Evolutionary conservation across 2,113 vertebrate genomes (phyloP).

Genomic region (Rhinolophus sinicus): DNA sequence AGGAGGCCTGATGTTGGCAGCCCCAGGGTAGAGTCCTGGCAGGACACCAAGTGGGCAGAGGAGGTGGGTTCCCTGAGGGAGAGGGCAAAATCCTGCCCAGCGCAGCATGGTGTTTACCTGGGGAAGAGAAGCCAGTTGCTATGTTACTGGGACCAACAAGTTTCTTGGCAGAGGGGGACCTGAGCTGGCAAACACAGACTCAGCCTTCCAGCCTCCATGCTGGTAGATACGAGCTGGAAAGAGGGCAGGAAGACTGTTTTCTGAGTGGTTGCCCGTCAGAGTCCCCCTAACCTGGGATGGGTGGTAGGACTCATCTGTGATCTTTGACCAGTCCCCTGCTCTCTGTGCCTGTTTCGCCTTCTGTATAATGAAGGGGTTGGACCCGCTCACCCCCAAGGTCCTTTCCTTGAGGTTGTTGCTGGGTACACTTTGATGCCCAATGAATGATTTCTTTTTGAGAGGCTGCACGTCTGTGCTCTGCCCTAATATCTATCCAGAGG

Average conservation of each 20-base stretch:
- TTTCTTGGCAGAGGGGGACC: not conserved
- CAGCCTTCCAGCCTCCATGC: not conserved
- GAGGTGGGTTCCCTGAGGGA: not conserved
- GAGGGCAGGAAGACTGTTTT: not conserved
- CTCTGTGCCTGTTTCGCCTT: not conserved
- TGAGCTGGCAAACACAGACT: not conserved
- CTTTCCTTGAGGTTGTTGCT: not conserved
- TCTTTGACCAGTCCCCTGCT: not conserved
- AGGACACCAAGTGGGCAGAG: not conserved
- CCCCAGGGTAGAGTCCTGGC: not conserved
- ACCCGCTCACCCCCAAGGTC: not conserved
- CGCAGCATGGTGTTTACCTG: not conserved
- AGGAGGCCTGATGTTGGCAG: not conserved
- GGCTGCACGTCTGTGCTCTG: not conserved
- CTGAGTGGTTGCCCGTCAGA: not conserved
- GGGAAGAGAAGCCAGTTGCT: not conserved
- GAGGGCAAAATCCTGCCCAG: not conserved
- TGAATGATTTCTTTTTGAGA: not conserved
- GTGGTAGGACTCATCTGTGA: not conserved
- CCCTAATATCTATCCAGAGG: not conserved
- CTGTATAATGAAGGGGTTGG: not conserved
- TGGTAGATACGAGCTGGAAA: not conserved
- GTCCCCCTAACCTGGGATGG: not conserved
- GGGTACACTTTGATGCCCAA: not conserved
- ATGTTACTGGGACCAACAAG: not conserved